phyloP scores from a whole-genome alignment of 1,140 invertebrate species.

The Bathynomus jamesi region DNA sequence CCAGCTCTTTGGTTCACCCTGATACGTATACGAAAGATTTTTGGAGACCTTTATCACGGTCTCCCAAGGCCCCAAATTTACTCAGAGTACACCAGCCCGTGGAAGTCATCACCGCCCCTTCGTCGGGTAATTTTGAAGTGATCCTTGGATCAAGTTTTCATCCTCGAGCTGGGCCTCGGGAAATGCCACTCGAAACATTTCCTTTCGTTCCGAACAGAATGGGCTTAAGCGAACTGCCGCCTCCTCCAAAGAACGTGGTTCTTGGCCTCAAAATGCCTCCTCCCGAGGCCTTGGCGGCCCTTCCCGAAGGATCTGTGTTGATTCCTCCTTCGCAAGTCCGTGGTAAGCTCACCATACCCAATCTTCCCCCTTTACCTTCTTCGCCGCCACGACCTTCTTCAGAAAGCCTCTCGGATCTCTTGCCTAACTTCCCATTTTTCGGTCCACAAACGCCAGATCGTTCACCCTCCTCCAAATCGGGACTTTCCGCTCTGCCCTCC shows the following conservation, averaged over 20 bases:
- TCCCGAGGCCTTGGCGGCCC: conserved; percentile 29
- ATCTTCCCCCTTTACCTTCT: conserved; percentile 3
- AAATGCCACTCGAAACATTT: neutral
- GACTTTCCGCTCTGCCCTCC: neutral
- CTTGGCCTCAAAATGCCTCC: conserved; percentile 34
- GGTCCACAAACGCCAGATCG: too few species aligned
- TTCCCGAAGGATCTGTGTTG: conserved; percentile 30
- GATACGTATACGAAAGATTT: too few species aligned
- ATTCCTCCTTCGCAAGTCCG: conserved; percentile 34
- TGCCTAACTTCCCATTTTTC: conserved; percentile 19
- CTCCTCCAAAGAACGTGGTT: too few species aligned
- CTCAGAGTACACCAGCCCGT: conserved; percentile 16
- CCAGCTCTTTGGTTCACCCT: too few species aligned
- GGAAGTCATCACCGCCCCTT: conserved; percentile 33
- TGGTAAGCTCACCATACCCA: conserved; percentile 17
- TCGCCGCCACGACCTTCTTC: conserved; percentile 13
- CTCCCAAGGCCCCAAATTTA: too few species aligned
- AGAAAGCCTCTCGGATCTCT: too few species aligned
- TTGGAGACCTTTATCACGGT: too few species aligned
- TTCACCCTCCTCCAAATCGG: neutral
- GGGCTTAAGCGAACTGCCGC: too few species aligned
- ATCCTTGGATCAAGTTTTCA: conserved; percentile 29
- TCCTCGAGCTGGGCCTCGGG: conserved; percentile 11
- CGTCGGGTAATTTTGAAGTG: conserved; percentile 26
- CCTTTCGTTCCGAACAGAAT: too few species aligned